These are phyloP conservation scores for Pseudorectes ferrugineus DNA, from an alignment of 2,113 vertebrate genomes.

Conservation along the genomic window DNA sequence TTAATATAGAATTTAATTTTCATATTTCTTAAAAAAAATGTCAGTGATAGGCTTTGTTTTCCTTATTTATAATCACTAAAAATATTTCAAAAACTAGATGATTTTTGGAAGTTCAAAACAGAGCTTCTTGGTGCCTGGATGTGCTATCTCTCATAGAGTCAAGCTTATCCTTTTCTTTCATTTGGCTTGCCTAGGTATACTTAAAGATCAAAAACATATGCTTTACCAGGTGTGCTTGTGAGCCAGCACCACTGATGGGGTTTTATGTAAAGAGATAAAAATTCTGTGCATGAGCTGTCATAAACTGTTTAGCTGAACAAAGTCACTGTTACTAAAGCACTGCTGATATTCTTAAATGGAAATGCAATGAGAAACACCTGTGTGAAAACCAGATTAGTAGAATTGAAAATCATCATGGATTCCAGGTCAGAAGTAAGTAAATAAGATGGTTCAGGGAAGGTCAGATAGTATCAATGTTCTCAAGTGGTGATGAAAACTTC, in stretches of 20 bases:
- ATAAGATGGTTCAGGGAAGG: constrained; percentile 52
- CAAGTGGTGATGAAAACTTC: constrained; percentile 66
- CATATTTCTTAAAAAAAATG: background rate
- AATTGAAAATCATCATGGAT: constrained; percentile 54
- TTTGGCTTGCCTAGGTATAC: constrained; percentile 37
- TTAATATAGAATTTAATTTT: background rate
- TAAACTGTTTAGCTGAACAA: constrained; percentile 76
- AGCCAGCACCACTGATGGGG: constrained; percentile 68
- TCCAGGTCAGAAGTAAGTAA: constrained; percentile 62
- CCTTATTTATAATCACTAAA: background rate
- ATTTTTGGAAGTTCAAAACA: background rate
- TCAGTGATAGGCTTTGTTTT: background rate
- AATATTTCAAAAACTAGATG: background rate
- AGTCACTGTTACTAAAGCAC: constrained; percentile 74
- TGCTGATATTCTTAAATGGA: constrained; percentile 78
- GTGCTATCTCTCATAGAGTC: background rate
- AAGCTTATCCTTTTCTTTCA: constrained; percentile 21
- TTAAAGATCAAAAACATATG: constrained; percentile 82
- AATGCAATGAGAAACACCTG: constrained; percentile 89
- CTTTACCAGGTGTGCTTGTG: constrained; percentile 70
- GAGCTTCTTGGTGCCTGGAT: background rate
- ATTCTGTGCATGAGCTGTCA: constrained; percentile 77
- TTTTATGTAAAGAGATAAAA: constrained; percentile 87
- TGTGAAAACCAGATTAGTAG: constrained; percentile 54
- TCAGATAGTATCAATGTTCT: constrained; percentile 47